phyloP scores from a whole-genome alignment of 2,888 invertebrate genomes.

The Eristalis intricaria region DNA sequence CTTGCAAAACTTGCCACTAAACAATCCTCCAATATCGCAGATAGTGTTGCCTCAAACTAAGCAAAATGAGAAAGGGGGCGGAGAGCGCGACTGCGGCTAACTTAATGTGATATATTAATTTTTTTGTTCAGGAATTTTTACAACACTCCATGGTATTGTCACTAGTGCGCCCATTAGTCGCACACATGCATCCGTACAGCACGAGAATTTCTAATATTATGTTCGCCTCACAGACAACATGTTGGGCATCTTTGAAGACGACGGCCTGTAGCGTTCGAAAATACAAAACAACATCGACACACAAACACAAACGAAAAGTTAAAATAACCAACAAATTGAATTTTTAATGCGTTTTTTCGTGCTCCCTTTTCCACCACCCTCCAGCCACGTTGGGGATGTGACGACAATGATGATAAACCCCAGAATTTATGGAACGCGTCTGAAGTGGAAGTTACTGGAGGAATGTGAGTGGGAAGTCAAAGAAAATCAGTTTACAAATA shows the following conservation, averaged over 20 bases:
- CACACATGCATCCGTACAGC: conserved; percentile 24
- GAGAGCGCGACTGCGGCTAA: neutral
- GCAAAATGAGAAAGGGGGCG: neutral
- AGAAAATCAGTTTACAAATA: conserved; percentile 48
- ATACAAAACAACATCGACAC: neutral
- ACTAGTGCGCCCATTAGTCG: conserved; percentile 39
- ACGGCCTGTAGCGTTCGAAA: neutral
- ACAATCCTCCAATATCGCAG: neutral
- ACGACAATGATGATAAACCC: conserved; percentile 34
- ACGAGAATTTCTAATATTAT: conserved; percentile 26
- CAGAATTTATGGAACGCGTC: conserved; percentile 37
- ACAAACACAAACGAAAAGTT: neutral
- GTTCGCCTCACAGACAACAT: conserved; percentile 17
- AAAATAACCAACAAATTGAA: neutral
- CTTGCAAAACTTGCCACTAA: neutral
- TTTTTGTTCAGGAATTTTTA: conserved; percentile 7
- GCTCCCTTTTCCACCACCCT: neutral
- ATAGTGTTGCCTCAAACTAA: neutral
- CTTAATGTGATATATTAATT: neutral
- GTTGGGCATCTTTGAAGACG: neutral
- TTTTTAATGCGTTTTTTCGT: conserved; percentile 8
- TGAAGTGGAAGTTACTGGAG: neutral
- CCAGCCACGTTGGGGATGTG: neutral
- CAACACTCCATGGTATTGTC: conserved; percentile 33
- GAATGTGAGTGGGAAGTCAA: neutral